Conservation (phyloP, 2,888 invertebrate genomes). For the Drosophila putrida region DNA sequence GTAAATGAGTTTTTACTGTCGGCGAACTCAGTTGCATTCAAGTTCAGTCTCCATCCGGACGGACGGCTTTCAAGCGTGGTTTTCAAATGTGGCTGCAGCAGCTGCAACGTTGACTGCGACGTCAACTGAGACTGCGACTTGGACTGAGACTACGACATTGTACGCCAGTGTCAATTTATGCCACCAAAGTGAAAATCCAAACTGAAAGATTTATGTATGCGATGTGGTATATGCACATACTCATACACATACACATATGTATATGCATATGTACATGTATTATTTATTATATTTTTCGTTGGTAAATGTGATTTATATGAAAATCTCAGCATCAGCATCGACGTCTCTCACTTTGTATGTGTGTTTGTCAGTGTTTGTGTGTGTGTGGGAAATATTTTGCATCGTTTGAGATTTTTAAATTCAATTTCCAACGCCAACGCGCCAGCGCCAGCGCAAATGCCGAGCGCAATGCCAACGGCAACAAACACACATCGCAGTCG, state of each 20-base stretch:
- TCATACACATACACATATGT: conserved; percentile 21
- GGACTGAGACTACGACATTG: conserved; percentile 35
- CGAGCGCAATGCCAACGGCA: conserved; percentile 24
- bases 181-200: conserved; percentile 81
- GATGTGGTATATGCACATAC: conserved; percentile 45
- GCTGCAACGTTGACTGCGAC: conserved; percentile 5
- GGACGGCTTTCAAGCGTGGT: conserved; percentile 74
- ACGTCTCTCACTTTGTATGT: conserved; percentile 14
- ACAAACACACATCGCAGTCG: conserved; percentile 44
- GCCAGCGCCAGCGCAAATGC: conserved; percentile 15
- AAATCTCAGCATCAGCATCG: conserved; percentile 69
- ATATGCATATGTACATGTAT: conserved; percentile 44
- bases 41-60: conserved; percentile 38
- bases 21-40: conserved; percentile 73
- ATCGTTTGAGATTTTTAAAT: conserved; percentile 75
- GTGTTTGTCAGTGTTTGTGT: conserved; percentile 12
- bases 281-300: conserved; percentile 78
- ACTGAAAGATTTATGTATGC: conserved; percentile 78
- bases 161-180: conserved; percentile 82
- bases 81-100: conserved; percentile 72
- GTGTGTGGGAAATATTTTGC: conserved; percentile 78
- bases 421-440: conserved; percentile 63
- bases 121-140: neutral
- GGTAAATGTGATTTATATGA: conserved; percentile 76
- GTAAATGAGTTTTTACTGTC: conserved; percentile 84